Base-by-base conservation (phyloP, 2,113 vertebrate species). In the Gnathonemus longibarbis region DNA sequence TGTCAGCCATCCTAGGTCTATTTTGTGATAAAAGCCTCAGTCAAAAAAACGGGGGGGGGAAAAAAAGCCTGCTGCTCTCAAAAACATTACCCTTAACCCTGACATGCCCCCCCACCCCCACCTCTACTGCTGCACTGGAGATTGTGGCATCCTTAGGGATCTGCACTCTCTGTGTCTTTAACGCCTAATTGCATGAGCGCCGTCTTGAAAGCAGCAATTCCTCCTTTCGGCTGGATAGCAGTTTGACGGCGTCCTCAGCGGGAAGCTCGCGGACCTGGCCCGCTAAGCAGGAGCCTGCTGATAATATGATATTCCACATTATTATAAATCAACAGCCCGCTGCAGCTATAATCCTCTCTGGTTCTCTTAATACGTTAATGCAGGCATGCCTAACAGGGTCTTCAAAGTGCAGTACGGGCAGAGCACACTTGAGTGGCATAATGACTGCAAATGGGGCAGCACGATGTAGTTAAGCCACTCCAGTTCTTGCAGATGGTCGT, bases 301-400 rank as follows among this genome's bases (percentile, higher is more conserved):
- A 94, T 94, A 94, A 93, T 93, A 93, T 93, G 93, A 94, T 95
- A 93, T 93, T 94, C 91, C 93, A 92, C 93, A 94, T 95, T 94
- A 93, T 92, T 93, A 93, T 93, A 93, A 95, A 95, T 95, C 94
- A 94, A 94, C 95, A 95, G 92, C 90, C 77, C 92, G 91, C 90
- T 89, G 90, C 91, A 10, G 93, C 92, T 93, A 93, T 91, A 93
- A 93, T 92, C 52, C 1, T 35, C 92, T 93, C 93, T 88, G 91
- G 91, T 92, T 93, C 91, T 91, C 94, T 93, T 92, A 93, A 95
- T 93, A 94, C 94, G 93, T 91, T 94, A 94, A 95, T 93, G 93
- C 92, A 90, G 92, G 94, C 93, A 94, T 92, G 92, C 91, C 92
- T 91, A 92, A 92, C 94, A 92, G 92, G 92, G 93, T 93, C 90